Base-by-base conservation (phyloP, 1,140 invertebrate species). In the Teleopsis dalmanni region DNA sequence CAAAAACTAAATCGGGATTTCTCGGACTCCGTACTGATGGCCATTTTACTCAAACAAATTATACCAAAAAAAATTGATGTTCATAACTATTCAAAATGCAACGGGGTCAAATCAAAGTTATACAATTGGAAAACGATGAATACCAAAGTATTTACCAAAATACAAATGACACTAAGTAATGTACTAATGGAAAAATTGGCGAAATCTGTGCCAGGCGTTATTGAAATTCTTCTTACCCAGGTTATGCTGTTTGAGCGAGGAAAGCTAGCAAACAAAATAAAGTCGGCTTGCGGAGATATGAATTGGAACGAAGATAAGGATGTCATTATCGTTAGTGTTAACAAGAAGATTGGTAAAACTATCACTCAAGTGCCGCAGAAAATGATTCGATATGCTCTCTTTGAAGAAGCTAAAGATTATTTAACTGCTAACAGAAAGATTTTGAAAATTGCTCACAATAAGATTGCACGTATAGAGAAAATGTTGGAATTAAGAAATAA, bases 81-180 rank as follows among this genome's bases (percentile, higher is more conserved):
- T 52, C 82, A 87, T 54, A 88, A 87, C 65, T 88, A 88, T 55
- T 78, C 76, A 4, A 74, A 83, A 0, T 72, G 80, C 18, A 84
- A 79, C 60, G 80, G 81, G 33, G 70, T 81, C 18, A 70, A 78
- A 0, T 74, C 82, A 31, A 88, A 88, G 63, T 54, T 86, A 21
- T 77, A 80, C 35, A 88, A 88, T 56, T 89, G 85, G 85, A 74
- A 78, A 51, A 84, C 80, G 0, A 65, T 88, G 7, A 88, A 88
- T 60, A 75, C 77, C 23, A 87, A 84, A 60, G 80, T 83, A 2
- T 58, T 87, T 4, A 74, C 75, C 33, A 85, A 83, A 57, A 68
- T 87, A 2, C 73, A 76, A 36, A 62, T 86, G 11, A 76, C 75
- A 51, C 55, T 86, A 21, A 75, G 73, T 38, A 75, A 74, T 9